Evolutionary conservation across 2,113 vertebrate genomes (phyloP).

Genomic region (human (Homo sapiens)): DNA sequence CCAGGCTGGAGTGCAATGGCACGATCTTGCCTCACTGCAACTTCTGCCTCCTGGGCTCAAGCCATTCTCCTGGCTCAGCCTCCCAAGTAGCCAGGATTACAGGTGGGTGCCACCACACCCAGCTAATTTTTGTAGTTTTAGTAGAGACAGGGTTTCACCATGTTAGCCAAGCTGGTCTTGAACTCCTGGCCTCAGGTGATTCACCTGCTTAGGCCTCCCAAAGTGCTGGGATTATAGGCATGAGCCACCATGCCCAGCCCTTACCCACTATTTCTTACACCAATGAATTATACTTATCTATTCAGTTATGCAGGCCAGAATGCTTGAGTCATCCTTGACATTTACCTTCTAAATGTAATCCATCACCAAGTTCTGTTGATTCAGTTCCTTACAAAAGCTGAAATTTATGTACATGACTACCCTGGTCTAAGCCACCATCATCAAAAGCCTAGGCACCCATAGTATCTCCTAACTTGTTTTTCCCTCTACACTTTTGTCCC

Average conservation of each 20-base stretch:
- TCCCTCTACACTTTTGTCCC: rapidly evolving
- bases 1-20: no score
- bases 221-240: no score
- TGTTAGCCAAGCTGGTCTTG: no score
- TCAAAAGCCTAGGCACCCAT: neutral
- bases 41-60: no score
- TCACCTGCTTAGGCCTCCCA: no score
- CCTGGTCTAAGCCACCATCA: neutral
- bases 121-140: no score
- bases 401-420: neutral
- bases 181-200: no score
- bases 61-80: no score
- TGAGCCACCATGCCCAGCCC: rapidly evolving
- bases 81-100: no score
- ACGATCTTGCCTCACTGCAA: no score
- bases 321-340: neutral
- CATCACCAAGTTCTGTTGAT: neutral
- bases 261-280: neutral
- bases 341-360: neutral
- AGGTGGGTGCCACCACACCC: no score
- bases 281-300: neutral
- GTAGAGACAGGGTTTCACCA: no score
- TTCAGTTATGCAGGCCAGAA: neutral
- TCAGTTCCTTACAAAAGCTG: neutral
- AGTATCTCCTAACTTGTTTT: neutral